Conservation (phyloP, 1,140 invertebrate species). For the Drosophila littoralis region DNA sequence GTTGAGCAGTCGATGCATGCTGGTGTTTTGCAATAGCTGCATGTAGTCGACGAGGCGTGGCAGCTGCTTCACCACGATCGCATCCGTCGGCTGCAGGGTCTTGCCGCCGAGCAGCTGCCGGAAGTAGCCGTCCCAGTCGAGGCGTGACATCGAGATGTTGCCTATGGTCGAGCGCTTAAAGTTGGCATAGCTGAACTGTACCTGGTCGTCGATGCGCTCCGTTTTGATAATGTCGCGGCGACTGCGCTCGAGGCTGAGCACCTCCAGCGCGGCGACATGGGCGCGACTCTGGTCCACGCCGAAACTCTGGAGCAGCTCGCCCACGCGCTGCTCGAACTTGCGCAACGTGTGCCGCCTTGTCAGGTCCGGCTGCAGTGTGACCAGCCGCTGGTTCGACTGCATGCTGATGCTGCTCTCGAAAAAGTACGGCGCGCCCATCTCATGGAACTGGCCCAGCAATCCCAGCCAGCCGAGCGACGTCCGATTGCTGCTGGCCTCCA, state of each 20-base stretch:
- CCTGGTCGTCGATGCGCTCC: conserved; percentile 59
- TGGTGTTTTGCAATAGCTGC: conserved; percentile 66
- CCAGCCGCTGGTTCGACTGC: conserved; percentile 68
- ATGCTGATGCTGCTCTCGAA: conserved; percentile 64
- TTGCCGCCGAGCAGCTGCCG: conserved; percentile 67
- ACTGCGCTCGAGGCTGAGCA: conserved; percentile 72
- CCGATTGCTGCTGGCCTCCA: conserved; percentile 49
- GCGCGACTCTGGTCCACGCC: conserved; percentile 68
- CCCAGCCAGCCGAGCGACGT: conserved; percentile 55
- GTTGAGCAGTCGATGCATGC: conserved; percentile 68
- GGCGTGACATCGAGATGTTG: conserved; percentile 39
- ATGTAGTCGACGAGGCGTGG: conserved; percentile 64
- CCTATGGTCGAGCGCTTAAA: conserved; percentile 62
- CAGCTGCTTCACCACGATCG: conserved; percentile 63
- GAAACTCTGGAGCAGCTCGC: conserved; percentile 62
- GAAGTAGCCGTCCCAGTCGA: conserved; percentile 78
- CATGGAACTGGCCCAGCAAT: conserved; percentile 66
- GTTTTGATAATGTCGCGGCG: conserved; percentile 69
- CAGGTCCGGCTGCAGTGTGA: conserved; percentile 60
- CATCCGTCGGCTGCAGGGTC: conserved; percentile 54
- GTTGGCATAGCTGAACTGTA: conserved; percentile 70
- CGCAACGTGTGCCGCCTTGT: conserved; percentile 63
- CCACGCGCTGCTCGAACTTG: conserved; percentile 71
- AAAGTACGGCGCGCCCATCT: conserved; percentile 68
- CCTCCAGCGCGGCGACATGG: conserved; percentile 69